Evolutionary conservation across 2,797 vertebrate species (phyloP).

Genomic region (Ateles fusciceps): DNA sequence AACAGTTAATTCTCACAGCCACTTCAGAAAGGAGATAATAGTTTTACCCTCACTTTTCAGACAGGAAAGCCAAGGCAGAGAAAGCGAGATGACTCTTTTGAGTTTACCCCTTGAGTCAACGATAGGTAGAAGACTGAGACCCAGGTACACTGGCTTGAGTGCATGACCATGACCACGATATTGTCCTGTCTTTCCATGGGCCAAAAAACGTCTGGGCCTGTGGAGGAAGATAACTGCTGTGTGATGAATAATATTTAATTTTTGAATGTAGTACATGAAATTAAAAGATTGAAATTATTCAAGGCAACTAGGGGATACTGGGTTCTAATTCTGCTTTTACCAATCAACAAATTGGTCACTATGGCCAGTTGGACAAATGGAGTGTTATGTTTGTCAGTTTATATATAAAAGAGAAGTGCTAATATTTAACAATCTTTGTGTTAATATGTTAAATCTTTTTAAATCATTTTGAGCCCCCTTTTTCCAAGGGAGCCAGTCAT

Average conservation of each 20-base stretch:
- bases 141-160: neutral
- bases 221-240: neutral
- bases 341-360: neutral
- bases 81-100: neutral
- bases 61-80: neutral
- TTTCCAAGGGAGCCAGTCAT: neutral
- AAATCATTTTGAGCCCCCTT: neutral
- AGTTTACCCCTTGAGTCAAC: neutral
- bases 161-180: no score
- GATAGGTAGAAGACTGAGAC: neutral
- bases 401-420: neutral
- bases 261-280: neutral
- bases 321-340: neutral
- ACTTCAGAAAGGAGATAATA: no score
- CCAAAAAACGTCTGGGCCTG: neutral
- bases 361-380: neutral
- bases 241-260: neutral
- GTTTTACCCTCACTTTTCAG: neutral
- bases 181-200: neutral
- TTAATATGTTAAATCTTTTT: neutral
- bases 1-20: neutral
- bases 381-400: neutral
- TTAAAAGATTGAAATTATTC: neutral
- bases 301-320: no score
- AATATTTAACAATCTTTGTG: neutral